Evolutionary conservation across 2,113 vertebrate genomes (phyloP).

Genomic region (Ceyx margarethae): DNA sequence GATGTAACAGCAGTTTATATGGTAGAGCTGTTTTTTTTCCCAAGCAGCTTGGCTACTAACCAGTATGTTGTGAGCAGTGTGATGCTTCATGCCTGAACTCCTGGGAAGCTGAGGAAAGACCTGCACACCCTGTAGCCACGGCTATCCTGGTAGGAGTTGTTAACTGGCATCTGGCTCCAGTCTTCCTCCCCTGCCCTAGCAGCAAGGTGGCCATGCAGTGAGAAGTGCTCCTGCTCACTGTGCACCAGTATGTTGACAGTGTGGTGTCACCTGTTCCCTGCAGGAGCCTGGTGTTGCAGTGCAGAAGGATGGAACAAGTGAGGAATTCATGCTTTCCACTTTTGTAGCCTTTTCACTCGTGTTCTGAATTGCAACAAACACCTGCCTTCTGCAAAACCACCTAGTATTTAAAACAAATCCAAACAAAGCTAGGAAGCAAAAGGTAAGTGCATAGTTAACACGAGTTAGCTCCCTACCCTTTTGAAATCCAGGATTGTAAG

Average conservation of each 20-base stretch:
- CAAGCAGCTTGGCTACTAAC: not conserved
- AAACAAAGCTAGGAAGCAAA: not conserved
- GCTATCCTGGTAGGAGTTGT: not conserved
- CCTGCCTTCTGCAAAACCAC: not conserved
- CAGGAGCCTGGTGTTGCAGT: not conserved
- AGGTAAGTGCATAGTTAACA: not conserved
- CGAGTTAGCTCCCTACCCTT: not conserved
- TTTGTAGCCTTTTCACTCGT: not conserved
- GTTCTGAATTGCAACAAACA: not conserved
- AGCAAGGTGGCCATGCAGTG: not conserved
- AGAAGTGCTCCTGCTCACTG: not conserved
- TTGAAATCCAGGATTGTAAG: not conserved
- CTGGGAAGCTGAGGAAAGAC: not conserved
- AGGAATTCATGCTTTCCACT: not conserved
- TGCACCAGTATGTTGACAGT: not conserved
- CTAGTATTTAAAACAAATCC: not conserved
- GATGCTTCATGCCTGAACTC: not conserved
- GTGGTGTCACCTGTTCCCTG: slow-evolving; percentile 19
- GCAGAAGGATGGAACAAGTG: not conserved
- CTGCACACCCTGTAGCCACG: rapidly evolving
- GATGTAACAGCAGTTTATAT: rapidly evolving
- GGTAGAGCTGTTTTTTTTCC: not conserved
- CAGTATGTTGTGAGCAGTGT: not conserved
- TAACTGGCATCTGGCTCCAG: not conserved
- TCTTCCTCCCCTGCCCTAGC: not conserved